Evolutionary conservation across 2,888 invertebrate genomes (phyloP), one percentile per base, ranked within the genome.

Genomic region (Lepidocyrtoides sp.): DNA sequence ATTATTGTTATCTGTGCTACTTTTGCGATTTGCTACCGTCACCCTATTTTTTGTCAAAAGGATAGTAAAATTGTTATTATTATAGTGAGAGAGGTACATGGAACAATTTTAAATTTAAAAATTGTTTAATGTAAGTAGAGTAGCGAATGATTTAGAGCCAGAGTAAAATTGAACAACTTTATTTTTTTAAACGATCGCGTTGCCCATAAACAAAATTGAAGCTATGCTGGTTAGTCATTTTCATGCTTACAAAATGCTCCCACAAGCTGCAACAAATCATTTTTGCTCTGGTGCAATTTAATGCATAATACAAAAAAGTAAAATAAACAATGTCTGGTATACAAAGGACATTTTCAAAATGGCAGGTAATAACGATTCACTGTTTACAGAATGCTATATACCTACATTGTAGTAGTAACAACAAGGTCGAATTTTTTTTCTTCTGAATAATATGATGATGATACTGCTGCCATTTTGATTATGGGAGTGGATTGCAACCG

Each of bases 281-380:
- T 75, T 63, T 75, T 48, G 44, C n/a, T n/a, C n/a, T n/a, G n/a
- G n/a, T 75, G 75, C 75, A 75, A 48, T 75, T n/a, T n/a, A 26
- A 48, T 75, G 75, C 75, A 75, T 44, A 14, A 29, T 63, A 17
- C 36, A 69, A 36, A 36, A 69, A 8, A n/a, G n/a, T n/a, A n/a
- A n/a, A n/a, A n/a, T n/a, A n/a, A n/a, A n/a, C 20, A 17, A n/a
- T 14, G 17, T 17, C 17, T 23, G n/a, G n/a, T n/a, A 20, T 57
- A n/a, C 57, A 44, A 51, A 57, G 8, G 23, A 23, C 20, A 57
- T 17, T 23, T 57, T 57, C 57, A 23, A 57, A 20, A 57, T 23
- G 57, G n/a, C 57, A 63, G 32, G 63, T 63, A 63, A 26, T 63
- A 29, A 29, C 26, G 63, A 63, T 63, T 63, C n/a, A 63, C 8